Evolutionary conservation across 2,113 vertebrate species (phyloP).

Genomic region (Leptosomus discolor): DNA sequence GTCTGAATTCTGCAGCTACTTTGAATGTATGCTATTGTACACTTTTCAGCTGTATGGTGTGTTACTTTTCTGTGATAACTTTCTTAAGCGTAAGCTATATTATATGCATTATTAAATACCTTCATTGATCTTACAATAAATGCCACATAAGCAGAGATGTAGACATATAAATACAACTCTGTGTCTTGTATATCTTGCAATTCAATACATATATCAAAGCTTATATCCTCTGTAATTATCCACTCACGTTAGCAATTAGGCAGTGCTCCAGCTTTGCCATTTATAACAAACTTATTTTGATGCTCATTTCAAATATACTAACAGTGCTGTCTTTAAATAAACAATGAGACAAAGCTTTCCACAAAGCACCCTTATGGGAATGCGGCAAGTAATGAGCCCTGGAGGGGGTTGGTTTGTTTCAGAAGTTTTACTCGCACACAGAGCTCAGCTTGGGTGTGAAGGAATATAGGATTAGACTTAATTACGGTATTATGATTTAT

Average conservation of each 20-base stretch:
- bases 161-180: background rate
- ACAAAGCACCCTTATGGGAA: background rate
- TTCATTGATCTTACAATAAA: slow-evolving; percentile 19
- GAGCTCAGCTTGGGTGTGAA: background rate
- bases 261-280: background rate
- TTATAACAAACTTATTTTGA: background rate
- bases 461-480: background rate
- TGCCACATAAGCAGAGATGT: background rate
- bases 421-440: background rate
- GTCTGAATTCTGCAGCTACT: background rate
- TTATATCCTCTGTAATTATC: slow-evolving; percentile 18
- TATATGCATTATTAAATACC: slow-evolving; percentile 11
- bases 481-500: background rate
- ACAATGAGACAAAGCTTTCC: slow-evolving; percentile 23
- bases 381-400: background rate
- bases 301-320: background rate
- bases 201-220: background rate
- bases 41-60: background rate
- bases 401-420: background rate
- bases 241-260: slow-evolving; percentile 1
- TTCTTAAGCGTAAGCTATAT: background rate
- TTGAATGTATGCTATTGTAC: background rate
- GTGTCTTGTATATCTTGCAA: background rate
- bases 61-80: background rate
- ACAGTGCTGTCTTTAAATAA: slow-evolving; percentile 9